Percentiles rank a stretch among this genome's conserved stretches.
phyloP scores from a whole-genome alignment of 2,113 vertebrate genomes.

The Tretioscincus oriximinensis region DNA sequence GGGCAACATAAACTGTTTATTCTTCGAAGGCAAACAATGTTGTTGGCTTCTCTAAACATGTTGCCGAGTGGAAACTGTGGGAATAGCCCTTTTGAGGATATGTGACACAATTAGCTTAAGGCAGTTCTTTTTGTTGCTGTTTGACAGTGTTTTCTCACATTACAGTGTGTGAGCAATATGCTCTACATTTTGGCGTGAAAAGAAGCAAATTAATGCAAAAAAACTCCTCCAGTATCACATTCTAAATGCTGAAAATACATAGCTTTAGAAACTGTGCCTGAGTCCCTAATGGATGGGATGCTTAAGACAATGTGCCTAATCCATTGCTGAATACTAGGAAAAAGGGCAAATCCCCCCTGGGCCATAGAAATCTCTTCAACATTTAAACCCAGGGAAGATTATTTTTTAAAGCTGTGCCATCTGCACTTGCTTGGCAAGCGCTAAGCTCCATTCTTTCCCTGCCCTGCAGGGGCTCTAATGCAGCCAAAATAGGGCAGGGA shows the following conservation, averaged over 20 bases:
- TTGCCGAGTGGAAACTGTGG: slow-evolving; percentile 48
- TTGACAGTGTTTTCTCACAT: slow-evolving; percentile 12
- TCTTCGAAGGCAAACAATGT: slow-evolving; percentile 50
- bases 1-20: slow-evolving; percentile 49
- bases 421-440: no score
- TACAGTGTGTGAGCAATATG: not conserved
- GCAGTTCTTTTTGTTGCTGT: slow-evolving; percentile 3
- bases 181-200: not conserved
- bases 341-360: no score
- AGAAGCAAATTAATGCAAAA: not conserved
- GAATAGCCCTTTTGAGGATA: slow-evolving; percentile 34
- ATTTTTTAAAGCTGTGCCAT: no score
- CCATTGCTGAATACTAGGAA: not conserved
- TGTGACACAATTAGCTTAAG: slow-evolving; percentile 20
- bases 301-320: not conserved
- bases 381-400: no score
- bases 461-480: no score
- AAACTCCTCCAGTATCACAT: not conserved
- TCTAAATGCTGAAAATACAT: not conserved
- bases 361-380: no score
- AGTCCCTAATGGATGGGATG: not conserved
- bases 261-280: not conserved
- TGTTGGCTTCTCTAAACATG: slow-evolving; percentile 52
- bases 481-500: no score
- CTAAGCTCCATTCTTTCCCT: no score